Evolutionary conservation across 2,113 vertebrate genomes (phyloP).

Genomic region (Oreocharis arfaki): DNA sequence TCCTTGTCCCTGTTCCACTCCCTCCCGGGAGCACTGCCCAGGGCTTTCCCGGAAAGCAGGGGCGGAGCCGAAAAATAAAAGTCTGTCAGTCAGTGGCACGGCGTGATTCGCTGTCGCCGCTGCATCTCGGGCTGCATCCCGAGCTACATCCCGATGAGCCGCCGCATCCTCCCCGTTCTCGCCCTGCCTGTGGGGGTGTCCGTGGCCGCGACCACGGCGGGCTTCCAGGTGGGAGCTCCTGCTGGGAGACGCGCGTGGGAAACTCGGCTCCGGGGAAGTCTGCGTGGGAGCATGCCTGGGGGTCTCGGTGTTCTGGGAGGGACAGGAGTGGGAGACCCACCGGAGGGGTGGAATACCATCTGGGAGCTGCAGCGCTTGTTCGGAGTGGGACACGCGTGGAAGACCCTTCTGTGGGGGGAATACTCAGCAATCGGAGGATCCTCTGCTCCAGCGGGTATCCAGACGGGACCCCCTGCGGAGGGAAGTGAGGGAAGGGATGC

Average conservation of each 20-base stretch:
- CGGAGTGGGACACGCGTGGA: accelerated
- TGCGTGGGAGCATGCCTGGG: neutral
- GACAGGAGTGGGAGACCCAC: neutral
- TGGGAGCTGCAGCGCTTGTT: neutral
- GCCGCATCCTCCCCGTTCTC: neutral
- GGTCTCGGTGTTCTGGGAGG: neutral
- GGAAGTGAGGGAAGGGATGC: neutral
- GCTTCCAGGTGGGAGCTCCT: neutral
- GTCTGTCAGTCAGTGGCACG: accelerated
- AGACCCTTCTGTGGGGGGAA: neutral
- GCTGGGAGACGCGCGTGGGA: neutral
- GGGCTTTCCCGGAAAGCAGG: neutral
- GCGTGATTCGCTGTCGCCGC: accelerated
- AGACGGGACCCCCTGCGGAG: accelerated
- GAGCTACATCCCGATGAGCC: neutral
- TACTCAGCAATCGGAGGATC: no score
- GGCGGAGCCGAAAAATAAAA: accelerated
- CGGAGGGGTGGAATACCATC: accelerated
- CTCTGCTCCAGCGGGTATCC: neutral
- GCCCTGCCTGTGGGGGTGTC: neutral
- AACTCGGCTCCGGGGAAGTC: neutral
- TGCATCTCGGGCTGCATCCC: neutral
- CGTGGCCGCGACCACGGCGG: neutral
- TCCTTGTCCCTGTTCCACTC: accelerated
- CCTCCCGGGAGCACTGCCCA: accelerated